phyloP scores from a whole-genome alignment of 2,113 vertebrate species.

The Neolamprologus toae region DNA sequence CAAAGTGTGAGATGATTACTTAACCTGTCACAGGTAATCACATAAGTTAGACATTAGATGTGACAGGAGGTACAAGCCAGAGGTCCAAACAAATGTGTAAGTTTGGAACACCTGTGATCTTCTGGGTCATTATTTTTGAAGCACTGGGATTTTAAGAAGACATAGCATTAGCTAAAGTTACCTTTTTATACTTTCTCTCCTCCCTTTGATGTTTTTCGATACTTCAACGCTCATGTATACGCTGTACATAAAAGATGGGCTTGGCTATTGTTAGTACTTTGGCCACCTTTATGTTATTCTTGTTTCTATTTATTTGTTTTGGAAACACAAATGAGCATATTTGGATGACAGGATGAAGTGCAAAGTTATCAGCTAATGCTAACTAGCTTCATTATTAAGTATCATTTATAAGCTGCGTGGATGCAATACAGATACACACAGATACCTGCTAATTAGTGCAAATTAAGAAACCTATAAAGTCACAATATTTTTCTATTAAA shows the following conservation, averaged over 20 bases:
- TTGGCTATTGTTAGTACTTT: not conserved
- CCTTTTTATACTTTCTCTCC: not conserved
- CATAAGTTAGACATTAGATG: not conserved
- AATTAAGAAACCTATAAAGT: not conserved
- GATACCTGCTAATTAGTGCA: not conserved
- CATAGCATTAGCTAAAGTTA: not conserved
- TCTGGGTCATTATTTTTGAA: not conserved
- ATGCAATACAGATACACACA: not conserved
- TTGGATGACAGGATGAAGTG: not conserved
- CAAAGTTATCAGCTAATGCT: not conserved
- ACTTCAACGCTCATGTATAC: not conserved
- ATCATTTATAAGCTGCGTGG: not conserved
- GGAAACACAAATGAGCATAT: not conserved
- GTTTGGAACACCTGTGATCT: not conserved
- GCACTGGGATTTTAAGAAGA: not conserved
- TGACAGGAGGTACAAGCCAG: not conserved
- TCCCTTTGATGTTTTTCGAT: not conserved
- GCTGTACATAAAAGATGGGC: not conserved
- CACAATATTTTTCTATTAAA: not conserved
- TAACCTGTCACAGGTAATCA: not conserved
- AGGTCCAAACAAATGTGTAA: not conserved
- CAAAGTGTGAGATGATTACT: not conserved
- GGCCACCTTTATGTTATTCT: not conserved
- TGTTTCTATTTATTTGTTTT: not conserved
- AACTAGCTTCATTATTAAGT: not conserved